phyloP scores from a whole-genome alignment of 2,113 vertebrate genomes.

The Pluvialis apricaria region DNA sequence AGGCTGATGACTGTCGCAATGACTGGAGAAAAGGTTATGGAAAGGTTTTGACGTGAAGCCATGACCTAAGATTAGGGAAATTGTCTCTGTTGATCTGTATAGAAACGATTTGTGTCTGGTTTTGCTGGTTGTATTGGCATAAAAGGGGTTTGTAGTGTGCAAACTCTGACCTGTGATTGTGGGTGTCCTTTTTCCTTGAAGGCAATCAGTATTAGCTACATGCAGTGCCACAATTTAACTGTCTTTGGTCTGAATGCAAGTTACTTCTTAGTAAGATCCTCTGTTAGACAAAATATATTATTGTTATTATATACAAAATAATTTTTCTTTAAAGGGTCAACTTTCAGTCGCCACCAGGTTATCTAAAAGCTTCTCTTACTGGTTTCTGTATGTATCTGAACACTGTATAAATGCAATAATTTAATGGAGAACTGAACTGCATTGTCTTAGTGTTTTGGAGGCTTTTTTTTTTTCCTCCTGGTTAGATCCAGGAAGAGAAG shows the following conservation, averaged over 20 bases:
- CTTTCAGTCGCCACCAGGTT: slow-evolving; percentile 18
- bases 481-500: not conserved
- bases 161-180: not conserved
- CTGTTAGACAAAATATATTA: not conserved
- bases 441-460: not conserved
- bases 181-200: not conserved
- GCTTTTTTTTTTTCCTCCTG: not conserved
- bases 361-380: slow-evolving; percentile 28
- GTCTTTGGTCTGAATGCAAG: not conserved
- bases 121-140: not conserved
- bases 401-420: not conserved
- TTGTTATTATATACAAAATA: not conserved
- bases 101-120: not conserved
- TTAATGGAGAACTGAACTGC: not conserved
- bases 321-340: not conserved
- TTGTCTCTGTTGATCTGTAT: not conserved
- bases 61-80: not conserved
- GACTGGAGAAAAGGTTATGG: not conserved
- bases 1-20: not conserved
- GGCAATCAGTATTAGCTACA: not conserved
- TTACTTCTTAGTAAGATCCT: not conserved
- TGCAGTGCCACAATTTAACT: not conserved
- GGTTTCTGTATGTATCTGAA: not conserved
- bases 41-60: not conserved
- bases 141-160: not conserved